Percentiles rank a stretch among this genome's conserved stretches.
Conservation (phyloP, 2,888 invertebrate genomes). For the Sinhomidia bicolor region DNA sequence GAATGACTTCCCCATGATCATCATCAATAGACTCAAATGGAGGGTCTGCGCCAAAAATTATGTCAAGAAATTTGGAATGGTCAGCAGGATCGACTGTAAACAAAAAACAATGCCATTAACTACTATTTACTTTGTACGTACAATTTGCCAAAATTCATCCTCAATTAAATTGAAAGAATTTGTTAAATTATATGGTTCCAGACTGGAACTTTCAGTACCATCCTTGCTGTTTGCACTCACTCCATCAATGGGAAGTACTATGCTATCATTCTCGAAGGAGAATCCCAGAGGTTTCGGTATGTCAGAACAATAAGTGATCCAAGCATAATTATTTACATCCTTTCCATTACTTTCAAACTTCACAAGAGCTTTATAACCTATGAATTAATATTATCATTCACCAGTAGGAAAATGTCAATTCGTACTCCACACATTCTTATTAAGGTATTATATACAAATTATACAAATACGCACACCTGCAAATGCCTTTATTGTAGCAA, state of each 20-base stretch:
- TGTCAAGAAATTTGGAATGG: background rate
- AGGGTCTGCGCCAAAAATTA: background rate
- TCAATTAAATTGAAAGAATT: too few species aligned
- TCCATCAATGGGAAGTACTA: slow-evolving; percentile 39
- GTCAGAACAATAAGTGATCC: slow-evolving; percentile 74
- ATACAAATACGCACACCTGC: too few species aligned
- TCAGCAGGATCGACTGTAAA: background rate
- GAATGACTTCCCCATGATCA: background rate
- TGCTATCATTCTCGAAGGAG: slow-evolving; percentile 38
- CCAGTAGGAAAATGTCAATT: too few species aligned
- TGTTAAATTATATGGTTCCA: background rate
- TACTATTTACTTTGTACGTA: too few species aligned
- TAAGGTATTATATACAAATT: slow-evolving; percentile 17
- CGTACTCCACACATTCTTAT: too few species aligned
- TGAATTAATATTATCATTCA: too few species aligned
- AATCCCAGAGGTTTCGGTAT: slow-evolving; percentile 74
- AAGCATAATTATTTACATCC: background rate
- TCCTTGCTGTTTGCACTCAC: too few species aligned
- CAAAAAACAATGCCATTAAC: too few species aligned
- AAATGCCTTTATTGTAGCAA: slow-evolving; percentile 72
- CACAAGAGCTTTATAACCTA: slow-evolving; percentile 75
- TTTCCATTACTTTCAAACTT: slow-evolving; percentile 61
- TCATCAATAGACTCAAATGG: background rate
- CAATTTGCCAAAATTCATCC: too few species aligned
- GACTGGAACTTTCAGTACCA: background rate